A percentile compares a stretch with the other conserved stretches of the same genome.
Evolutionary conservation across 1,140 invertebrate genomes (phyloP).

Genomic region (Drosophila arizonae): DNA sequence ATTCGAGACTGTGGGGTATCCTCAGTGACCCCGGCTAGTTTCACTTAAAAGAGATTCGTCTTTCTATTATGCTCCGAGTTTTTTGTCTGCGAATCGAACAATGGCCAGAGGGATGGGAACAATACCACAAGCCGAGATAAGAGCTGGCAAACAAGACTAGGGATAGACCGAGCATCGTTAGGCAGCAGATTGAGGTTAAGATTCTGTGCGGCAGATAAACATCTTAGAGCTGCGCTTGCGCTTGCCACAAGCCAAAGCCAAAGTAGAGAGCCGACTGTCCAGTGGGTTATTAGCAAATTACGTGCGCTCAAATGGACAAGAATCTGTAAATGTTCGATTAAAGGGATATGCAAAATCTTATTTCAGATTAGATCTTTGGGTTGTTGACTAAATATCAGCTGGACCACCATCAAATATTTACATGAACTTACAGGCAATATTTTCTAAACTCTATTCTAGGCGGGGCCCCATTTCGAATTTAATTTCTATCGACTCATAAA

Average conservation of each 20-base stretch:
- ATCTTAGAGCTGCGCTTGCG: conserved; percentile 59
- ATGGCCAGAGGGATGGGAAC: conserved; percentile 44
- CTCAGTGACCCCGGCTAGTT: conserved; percentile 62
- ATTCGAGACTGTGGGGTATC: conserved; percentile 56
- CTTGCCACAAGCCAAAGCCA: conserved; percentile 74
- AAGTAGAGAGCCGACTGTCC: conserved; percentile 12
- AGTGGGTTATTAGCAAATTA: conserved; percentile 60
- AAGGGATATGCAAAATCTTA: conserved; percentile 72
- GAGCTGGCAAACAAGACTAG: conserved; percentile 53
- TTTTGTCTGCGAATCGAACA: conserved; percentile 41
- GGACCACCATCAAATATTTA: conserved; percentile 36
- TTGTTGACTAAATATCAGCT: neutral
- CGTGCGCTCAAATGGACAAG: conserved; percentile 60
- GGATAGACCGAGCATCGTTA: conserved; percentile 44
- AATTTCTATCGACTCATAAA: conserved; percentile 52
- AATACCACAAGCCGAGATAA: conserved; percentile 79
- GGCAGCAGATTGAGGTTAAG: conserved; percentile 51
- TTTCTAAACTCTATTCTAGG: neutral
- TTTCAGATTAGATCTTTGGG: conserved; percentile 63
- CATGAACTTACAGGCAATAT: conserved; percentile 18
- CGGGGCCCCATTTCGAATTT: neutral
- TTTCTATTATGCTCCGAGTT: conserved; percentile 15
- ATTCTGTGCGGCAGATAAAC: conserved; percentile 49
- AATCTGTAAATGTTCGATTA: conserved; percentile 28
- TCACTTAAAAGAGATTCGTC: conserved; percentile 40